Base-by-base conservation (phyloP, 2,797 vertebrate species). In the Natrix natrix region DNA sequence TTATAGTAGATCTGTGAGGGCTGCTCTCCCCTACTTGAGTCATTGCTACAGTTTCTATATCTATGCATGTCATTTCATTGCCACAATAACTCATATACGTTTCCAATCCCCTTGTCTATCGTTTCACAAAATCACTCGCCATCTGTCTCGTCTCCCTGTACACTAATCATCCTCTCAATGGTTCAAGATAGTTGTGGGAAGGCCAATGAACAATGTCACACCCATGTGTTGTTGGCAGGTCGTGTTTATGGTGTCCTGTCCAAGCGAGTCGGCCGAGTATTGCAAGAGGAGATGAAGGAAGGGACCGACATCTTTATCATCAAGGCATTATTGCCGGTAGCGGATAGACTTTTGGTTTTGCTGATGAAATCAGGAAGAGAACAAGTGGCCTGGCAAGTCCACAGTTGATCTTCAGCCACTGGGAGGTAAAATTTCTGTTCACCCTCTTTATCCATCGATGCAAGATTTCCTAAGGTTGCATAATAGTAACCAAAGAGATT, bases 331-430 rank as follows among this genome's bases (percentile, higher is more conserved):
- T 98, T 99, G 93, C 99, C 99, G 0, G 99, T 99, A 52, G 99
- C 99, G 0, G 99, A 99, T n/a, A n/a, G 95, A 99, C 99, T 97
- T 99, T 99, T 7, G 99, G 99, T 3, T 99, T 99, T 91, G 99
- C 99, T 0, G 99, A 99, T 69, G 99, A 99, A 96, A 99, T 99
- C 97, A 98, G 99, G 95, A 99, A 99, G 96, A 98, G 98, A 94
- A 99, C 99, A 12, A 99, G 99, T n/a, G 99, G 99, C 91, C 96
- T 99, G 97, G 99, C 99, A 95, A 99, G 99, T 96, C 99, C 99
- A 0, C 99, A 99, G 96, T 98, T 99, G 96, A 97, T 99, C 87
- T 99, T 99, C 98, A 99, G 98, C 97, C 99, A 99, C 96, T 99
- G 99, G 99, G 99, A 99, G 99, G 99, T 99, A 96, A 98, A 93